Evolutionary conservation across 2,797 vertebrate species (phyloP).

Genomic region (Hyperoplus lanceolatus): DNA sequence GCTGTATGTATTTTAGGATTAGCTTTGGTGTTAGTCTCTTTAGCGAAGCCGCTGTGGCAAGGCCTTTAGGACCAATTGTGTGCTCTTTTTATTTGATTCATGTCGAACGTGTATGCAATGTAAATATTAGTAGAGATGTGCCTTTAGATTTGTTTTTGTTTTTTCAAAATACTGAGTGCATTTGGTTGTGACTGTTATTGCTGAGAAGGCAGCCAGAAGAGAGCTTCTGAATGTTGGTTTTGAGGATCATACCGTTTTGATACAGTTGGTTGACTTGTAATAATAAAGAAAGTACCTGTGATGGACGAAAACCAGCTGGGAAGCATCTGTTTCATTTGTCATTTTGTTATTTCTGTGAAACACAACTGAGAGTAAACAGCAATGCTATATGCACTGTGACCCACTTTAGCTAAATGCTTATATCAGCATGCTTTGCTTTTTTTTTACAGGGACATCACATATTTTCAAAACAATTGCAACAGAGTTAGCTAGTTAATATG

Average conservation of each 20-base stretch:
- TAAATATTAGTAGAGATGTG: conserved; percentile 82
- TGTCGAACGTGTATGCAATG: conserved; percentile 75
- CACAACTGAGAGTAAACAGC: not conserved
- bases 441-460: no score
- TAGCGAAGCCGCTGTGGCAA: conserved; percentile 36
- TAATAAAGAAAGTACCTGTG: conserved; percentile 79
- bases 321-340: conserved; percentile 4
- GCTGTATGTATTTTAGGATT: conserved; percentile 46
- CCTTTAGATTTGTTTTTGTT: conserved; percentile 72
- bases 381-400: no score
- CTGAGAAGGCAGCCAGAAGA: conserved; percentile 22
- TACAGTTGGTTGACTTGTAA: conserved; percentile 82
- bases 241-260: conserved; percentile 76
- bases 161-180: conserved; percentile 40
- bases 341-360: not conserved
- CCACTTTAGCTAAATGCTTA: not conserved
- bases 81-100: conserved; percentile 48
- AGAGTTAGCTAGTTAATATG: no score
- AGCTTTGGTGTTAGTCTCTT: conserved; percentile 44
- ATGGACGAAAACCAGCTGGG: conserved; percentile 51
- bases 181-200: conserved; percentile 55
- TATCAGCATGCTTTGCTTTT: not conserved
- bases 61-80: conserved; percentile 51
- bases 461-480: no score
- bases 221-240: conserved; percentile 51